These are phyloP conservation scores for Dipus sagitta DNA, from an alignment of 2,797 vertebrate species.

Conservation along the genomic window DNA sequence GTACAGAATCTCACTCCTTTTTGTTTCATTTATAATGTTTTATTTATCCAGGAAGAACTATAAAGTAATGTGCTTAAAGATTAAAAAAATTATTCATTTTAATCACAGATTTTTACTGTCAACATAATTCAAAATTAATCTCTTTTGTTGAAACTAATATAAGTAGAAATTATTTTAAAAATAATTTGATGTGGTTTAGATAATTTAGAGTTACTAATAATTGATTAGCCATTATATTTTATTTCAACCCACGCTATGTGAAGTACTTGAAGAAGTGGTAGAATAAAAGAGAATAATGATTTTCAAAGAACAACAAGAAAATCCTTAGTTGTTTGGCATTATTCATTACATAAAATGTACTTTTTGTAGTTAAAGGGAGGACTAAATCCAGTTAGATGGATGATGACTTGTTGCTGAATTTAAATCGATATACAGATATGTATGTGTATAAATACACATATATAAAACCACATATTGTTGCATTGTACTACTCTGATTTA, in stretches of 20 bases:
- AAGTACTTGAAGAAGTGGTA: constrained; percentile 23
- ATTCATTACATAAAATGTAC: neutral
- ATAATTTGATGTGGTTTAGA: constrained; percentile 17
- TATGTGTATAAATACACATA: neutral
- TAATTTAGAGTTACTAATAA: constrained; percentile 10
- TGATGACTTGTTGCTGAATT: constrained; percentile 15
- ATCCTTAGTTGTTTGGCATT: constrained; percentile 45
- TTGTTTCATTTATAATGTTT: constrained; percentile 55
- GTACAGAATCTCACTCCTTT: neutral
- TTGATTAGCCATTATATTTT: neutral
- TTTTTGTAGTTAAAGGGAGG: neutral
- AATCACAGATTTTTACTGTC: constrained; percentile 17
- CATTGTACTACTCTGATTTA: constrained; percentile 38
- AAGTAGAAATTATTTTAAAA: constrained; percentile 60
- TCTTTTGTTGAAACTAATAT: constrained; percentile 45
- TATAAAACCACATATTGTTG: neutral
- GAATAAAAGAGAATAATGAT: neutral
- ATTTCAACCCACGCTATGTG: neutral
- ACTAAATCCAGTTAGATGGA: neutral
- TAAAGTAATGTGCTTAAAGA: constrained; percentile 23
- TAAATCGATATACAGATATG: neutral
- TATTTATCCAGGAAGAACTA: constrained; percentile 44
- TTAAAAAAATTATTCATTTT: constrained; percentile 36
- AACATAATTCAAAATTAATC: constrained; percentile 60
- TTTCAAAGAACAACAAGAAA: neutral